Evolutionary conservation across 2,113 vertebrate genomes (phyloP).

Genomic region (Apaloderma vittatum): DNA sequence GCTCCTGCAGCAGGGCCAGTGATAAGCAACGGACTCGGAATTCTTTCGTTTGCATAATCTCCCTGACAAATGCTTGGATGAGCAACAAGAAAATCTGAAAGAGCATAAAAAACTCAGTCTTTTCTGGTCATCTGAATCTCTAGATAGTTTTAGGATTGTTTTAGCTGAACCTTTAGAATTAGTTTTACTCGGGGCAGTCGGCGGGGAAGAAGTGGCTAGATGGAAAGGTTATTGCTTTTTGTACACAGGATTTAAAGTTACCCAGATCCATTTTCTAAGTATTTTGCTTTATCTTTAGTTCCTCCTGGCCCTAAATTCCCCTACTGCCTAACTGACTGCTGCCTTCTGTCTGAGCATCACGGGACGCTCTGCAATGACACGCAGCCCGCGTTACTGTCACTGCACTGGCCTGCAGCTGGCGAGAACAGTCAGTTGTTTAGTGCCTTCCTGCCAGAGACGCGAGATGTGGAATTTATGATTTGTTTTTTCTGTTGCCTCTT

Average conservation of each 20-base stretch:
- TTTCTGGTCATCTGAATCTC: neutral
- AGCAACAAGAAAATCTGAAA: neutral
- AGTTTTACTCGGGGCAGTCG: neutral
- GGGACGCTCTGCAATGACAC: slow-evolving; percentile 29
- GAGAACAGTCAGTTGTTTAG: slow-evolving; percentile 4
- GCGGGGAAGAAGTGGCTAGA: neutral
- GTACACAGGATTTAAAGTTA: neutral
- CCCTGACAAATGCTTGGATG: slow-evolving; percentile 7
- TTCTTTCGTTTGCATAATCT: slow-evolving; percentile 23
- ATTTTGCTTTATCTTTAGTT: slow-evolving; percentile 36
- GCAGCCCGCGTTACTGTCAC: neutral
- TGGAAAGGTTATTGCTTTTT: slow-evolving; percentile 3
- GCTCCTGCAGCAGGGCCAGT: neutral
- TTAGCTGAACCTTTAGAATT: neutral
- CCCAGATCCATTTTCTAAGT: neutral
- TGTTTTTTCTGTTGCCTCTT: neutral
- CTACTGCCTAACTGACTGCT: neutral
- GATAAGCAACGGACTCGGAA: neutral
- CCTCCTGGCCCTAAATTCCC: slow-evolving; percentile 18
- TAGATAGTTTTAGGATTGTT: neutral
- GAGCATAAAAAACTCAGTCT: neutral
- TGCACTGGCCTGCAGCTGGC: slow-evolving; percentile 15
- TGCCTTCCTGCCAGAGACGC: neutral
- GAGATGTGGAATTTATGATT: neutral
- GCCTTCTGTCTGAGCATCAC: neutral